A percentile compares a stretch with the other conserved stretches of the same genome.
phyloP scores from a whole-genome alignment of 1,140 invertebrate genomes.

The Aradophagus sp. region DNA sequence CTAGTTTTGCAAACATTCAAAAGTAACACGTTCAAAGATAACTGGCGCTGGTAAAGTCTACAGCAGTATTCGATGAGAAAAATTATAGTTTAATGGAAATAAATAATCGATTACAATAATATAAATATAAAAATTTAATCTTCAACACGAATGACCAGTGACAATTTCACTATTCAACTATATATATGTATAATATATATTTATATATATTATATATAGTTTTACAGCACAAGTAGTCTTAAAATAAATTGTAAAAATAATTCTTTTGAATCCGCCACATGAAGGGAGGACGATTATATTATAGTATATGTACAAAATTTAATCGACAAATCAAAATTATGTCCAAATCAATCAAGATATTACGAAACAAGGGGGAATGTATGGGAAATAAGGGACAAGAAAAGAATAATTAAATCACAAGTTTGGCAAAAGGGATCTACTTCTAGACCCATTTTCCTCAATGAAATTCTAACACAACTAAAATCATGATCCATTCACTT shows the following conservation, averaged over 20 bases:
- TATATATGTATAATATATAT: slow-evolving; percentile 48
- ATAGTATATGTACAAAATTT: slow-evolving; percentile 48
- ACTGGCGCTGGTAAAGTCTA: slow-evolving; percentile 36
- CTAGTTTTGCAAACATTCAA: slow-evolving; percentile 51
- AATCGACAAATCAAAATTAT: slow-evolving; percentile 39
- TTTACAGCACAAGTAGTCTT: slow-evolving; percentile 52
- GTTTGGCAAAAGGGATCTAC: too few relatives aligned
- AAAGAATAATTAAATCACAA: slow-evolving; percentile 24
- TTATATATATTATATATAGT: slow-evolving; percentile 55
- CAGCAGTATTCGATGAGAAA: slow-evolving; percentile 19
- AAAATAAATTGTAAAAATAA: slow-evolving; percentile 57
- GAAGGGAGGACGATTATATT: slow-evolving; percentile 44
- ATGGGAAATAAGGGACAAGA: too few relatives aligned
- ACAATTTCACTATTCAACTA: slow-evolving; percentile 52
- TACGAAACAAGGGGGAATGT: slow-evolving; percentile 2
- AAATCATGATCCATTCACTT: slow-evolving; percentile 16
- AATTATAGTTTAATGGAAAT: slow-evolving; percentile 35
- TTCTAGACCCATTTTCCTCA: too few relatives aligned
- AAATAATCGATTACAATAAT: slow-evolving; percentile 48
- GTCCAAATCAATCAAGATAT: slow-evolving; percentile 16
- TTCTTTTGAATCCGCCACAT: slow-evolving; percentile 48
- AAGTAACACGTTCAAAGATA: slow-evolving; percentile 44
- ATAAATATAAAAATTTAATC: slow-evolving; percentile 57
- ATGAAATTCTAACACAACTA: slow-evolving; percentile 12
- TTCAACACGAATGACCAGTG: slow-evolving; percentile 53